Conservation (phyloP, 2,797 vertebrate genomes). For the Centropyge bicolor region DNA sequence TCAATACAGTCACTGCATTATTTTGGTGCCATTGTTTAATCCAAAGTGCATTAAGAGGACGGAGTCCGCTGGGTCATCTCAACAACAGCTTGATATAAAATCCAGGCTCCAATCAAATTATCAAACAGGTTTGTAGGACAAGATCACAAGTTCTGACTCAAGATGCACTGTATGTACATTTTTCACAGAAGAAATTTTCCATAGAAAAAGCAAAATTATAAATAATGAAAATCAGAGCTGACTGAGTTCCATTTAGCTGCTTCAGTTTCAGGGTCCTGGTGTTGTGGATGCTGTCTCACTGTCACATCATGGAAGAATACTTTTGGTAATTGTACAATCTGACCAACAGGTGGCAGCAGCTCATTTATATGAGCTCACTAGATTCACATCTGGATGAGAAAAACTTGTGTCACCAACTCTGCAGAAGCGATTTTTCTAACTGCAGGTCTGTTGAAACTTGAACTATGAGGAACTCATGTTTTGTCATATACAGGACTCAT, state of each 20-base stretch:
- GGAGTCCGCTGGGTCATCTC: too few relatives aligned
- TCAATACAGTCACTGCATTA: background rate
- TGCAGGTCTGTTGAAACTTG: background rate
- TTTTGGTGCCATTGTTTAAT: background rate
- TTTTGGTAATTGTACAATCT: slow-evolving; percentile 29
- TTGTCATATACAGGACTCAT: background rate
- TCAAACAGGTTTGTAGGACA: too few relatives aligned
- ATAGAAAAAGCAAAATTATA: too few relatives aligned
- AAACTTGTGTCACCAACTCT: background rate
- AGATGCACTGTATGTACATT: too few relatives aligned
- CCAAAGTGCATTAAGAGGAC: too few relatives aligned
- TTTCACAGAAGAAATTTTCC: too few relatives aligned
- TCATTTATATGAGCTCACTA: background rate
- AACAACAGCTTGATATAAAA: background rate
- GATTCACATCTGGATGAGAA: background rate
- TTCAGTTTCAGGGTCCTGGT: too few relatives aligned
- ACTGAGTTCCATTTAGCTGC: too few relatives aligned
- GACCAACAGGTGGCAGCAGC: slow-evolving; percentile 72
- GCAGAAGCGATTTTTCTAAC: background rate
- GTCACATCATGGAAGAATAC: background rate
- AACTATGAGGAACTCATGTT: background rate
- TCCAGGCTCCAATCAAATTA: too few relatives aligned
- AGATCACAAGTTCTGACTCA: too few relatives aligned
- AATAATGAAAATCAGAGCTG: too few relatives aligned
- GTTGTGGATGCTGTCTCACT: too few relatives aligned